These are phyloP conservation scores for Timema podura DNA, from an alignment of 2,888 invertebrate genomes.

Conservation along the genomic window DNA sequence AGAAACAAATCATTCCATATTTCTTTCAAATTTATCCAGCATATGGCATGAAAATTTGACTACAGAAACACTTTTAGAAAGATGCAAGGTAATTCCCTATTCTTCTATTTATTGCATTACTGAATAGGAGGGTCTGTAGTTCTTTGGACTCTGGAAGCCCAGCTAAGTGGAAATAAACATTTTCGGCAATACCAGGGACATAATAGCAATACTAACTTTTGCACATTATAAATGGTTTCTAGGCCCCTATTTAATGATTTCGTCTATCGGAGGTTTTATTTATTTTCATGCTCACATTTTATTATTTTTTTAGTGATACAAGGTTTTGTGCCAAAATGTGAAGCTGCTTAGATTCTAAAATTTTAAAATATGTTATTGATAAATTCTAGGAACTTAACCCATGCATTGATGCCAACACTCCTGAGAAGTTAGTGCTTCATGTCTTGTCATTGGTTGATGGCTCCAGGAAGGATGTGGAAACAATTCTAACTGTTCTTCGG, in stretches of 20 bases:
- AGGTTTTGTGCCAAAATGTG: too few relatives aligned
- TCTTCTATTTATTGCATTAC: too few relatives aligned
- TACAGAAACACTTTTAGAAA: constrained; percentile 32
- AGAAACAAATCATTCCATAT: constrained; percentile 33
- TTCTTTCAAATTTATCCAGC: constrained; percentile 38
- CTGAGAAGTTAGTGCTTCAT: constrained; percentile 32
- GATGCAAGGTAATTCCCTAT: constrained; percentile 35
- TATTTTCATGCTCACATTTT: too few relatives aligned
- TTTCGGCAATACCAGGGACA: too few relatives aligned
- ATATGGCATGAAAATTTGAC: constrained; percentile 39
- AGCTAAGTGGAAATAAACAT: too few relatives aligned
- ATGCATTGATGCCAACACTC: constrained; percentile 35
- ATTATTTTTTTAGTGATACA: too few relatives aligned
- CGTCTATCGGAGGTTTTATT: too few relatives aligned
- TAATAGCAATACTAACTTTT: too few relatives aligned
- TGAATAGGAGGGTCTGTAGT: too few relatives aligned
- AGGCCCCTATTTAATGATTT: too few relatives aligned
- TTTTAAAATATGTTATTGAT: constrained; percentile 24
- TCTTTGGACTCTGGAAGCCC: too few relatives aligned
- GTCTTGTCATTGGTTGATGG: constrained; percentile 30
- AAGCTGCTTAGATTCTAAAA: not conserved
- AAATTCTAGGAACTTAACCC: constrained; percentile 39
- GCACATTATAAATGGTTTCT: too few relatives aligned
- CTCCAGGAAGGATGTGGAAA: constrained; percentile 28
- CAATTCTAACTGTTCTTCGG: constrained; percentile 24